These are phyloP conservation scores for Microcebus ravelobensis DNA, from an alignment of 2,113 vertebrate genomes.

Conservation along the genomic window DNA sequence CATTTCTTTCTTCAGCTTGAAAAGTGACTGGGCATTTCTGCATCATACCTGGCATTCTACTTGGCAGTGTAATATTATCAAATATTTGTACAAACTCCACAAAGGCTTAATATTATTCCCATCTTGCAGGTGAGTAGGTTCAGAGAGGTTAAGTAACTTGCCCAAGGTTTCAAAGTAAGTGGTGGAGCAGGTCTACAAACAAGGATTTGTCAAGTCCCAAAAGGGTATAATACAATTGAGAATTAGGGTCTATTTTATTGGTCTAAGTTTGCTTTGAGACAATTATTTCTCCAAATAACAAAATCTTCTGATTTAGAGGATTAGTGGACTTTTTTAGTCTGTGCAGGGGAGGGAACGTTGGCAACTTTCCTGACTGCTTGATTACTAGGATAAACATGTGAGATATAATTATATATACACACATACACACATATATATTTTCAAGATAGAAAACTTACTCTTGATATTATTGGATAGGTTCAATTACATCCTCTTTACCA, in stretches of 20 bases:
- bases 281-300: not conserved
- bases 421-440: not conserved
- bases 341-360: not conserved
- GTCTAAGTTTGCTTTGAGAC: not conserved
- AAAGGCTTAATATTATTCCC: not conserved
- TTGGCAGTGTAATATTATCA: not conserved
- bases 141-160: not conserved
- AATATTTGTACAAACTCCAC: not conserved
- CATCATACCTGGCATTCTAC: not conserved
- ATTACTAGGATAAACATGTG: not conserved
- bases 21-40: not conserved
- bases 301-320: not conserved
- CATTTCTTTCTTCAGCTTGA: not conserved
- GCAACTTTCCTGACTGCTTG: not conserved
- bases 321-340: not conserved
- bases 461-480: not conserved
- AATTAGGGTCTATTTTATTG: not conserved
- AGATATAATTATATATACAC: not conserved
- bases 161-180: not conserved
- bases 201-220: not conserved
- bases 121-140: not conserved
- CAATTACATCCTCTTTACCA: not conserved
- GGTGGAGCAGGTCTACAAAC: not conserved
- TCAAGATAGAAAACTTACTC: not conserved
- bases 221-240: not conserved